Evolutionary conservation across 64 coral and sea anemone genomes (phyloP), one percentile per base, ranked within the genome.

Genomic region (Montipora capricornis): DNA sequence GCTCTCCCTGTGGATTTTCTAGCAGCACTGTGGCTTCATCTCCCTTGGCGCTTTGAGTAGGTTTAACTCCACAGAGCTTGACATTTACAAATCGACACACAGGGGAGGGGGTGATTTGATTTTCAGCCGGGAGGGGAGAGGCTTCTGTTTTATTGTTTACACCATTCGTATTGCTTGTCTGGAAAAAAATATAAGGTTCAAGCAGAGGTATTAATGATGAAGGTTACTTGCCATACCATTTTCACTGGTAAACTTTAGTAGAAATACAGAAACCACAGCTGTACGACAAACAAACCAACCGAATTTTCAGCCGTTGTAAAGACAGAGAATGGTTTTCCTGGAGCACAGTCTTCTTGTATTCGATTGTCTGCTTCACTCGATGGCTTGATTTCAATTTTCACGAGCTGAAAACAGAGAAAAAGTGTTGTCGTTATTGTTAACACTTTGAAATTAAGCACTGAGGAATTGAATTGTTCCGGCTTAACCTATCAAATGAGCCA

Each of bases 31-130:
- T 97, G 3, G 95, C 95, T 62, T 80, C 61, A 49, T 48, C 58
- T 59, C 95, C 95, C 82, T 94, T 91, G 19, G 90, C 47, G n/a
- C 95, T 92, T 49, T 85, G 91, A 1, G 92, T 82, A 15, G 95
- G 95, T 60, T 80, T 58, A 49, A 75, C 88, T 51, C 95, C 92
- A 66, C 92, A 93, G 5, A 97, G 93, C 67, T 97, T 89, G 13
- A 97, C 73, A 44, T 97, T 97, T 44, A 97, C 95, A 82, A 95
- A 97, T 59, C 89, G 80, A 92, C 95, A 97, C 57, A 92, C 95
- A 3, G 92, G 95, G 80, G 88, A 90, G 70, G 95, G n/a, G 20
- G 14, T 68, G 47, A 68, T 76, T 19, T 75, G 46, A 5, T 93
- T 80, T 17, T 93, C 83, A 29, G 91, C 48, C 11, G 81, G 26